Percentiles rank a stretch among this genome's conserved stretches.
Evolutionary conservation across 2,888 invertebrate species (phyloP).

Genomic region (Sabatieria punctata): DNA sequence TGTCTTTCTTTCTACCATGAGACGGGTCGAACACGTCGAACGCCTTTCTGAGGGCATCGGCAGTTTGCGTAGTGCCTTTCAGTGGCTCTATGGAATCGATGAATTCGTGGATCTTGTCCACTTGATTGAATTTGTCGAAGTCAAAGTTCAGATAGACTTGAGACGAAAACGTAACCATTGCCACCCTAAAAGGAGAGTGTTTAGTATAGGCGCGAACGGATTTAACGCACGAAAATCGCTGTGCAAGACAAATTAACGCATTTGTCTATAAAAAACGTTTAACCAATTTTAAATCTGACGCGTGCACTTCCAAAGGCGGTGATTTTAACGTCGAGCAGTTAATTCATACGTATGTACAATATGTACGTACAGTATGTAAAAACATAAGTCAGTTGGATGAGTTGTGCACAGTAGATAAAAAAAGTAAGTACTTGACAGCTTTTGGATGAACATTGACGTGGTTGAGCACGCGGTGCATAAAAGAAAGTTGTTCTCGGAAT

Average conservation of each 20-base stretch:
- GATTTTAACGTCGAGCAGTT: too few species aligned
- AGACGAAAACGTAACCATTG: neutral
- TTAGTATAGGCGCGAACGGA: too few species aligned
- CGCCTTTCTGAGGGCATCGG: conserved; percentile 20
- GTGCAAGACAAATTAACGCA: too few species aligned
- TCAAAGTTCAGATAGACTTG: conserved; percentile 15
- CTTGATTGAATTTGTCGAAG: conserved; percentile 14
- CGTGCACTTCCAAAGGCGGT: too few species aligned
- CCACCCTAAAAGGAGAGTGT: neutral
- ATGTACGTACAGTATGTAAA: too few species aligned
- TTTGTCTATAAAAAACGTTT: too few species aligned
- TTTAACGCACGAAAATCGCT: too few species aligned
- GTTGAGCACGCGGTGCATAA: conserved; percentile 17
- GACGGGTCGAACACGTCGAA: conserved; percentile 16
- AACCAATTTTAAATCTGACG: too few species aligned
- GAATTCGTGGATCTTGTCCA: conserved; percentile 11
- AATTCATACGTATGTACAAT: too few species aligned
- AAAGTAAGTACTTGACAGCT: too few species aligned
- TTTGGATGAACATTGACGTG: conserved; percentile 27
- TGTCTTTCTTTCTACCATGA: neutral
- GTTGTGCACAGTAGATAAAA: too few species aligned
- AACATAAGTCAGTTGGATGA: too few species aligned
- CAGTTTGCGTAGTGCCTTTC: conserved; percentile 21
- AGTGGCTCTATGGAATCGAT: neutral
- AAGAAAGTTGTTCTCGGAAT: conserved; percentile 16